Conservation (phyloP, 2,888 invertebrate species). For the Malacosoma neustria region DNA sequence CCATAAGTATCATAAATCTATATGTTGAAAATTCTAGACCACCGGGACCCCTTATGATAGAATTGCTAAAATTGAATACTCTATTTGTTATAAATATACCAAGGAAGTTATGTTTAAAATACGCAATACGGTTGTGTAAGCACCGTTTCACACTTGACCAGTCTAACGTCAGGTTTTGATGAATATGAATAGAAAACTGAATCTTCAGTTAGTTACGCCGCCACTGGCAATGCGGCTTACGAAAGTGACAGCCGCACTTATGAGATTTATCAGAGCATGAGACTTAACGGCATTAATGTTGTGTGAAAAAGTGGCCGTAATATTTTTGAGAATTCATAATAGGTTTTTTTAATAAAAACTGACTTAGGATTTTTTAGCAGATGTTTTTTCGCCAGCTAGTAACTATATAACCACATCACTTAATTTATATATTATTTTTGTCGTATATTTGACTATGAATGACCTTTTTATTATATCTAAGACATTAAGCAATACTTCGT, state of each 20-base stretch:
- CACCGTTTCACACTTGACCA: not conserved
- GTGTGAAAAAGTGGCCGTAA: not conserved
- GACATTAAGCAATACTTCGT: too few species aligned
- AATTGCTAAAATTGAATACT: too few species aligned
- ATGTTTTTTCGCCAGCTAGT: too few species aligned
- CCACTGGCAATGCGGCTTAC: not conserved
- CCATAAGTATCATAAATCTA: too few species aligned
- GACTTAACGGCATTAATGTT: not conserved
- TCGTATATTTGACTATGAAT: too few species aligned
- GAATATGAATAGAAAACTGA: not conserved
- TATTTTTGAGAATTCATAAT: not conserved
- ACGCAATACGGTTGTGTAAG: not conserved
- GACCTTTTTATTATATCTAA: too few species aligned
- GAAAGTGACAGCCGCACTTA: not conserved
- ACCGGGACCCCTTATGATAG: too few species aligned
- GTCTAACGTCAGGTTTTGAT: not conserved
- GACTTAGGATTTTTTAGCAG: constrained; percentile 2
- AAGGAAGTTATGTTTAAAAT: too few species aligned
- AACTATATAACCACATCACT: too few species aligned
- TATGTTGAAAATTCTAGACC: too few species aligned
- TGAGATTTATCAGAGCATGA: not conserved
- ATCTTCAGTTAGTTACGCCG: not conserved
- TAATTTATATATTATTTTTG: too few species aligned
- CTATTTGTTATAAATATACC: too few species aligned
- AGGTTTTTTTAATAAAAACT: not conserved